phyloP scores from a whole-genome alignment of 2,888 invertebrate species.

The Troides helena region DNA sequence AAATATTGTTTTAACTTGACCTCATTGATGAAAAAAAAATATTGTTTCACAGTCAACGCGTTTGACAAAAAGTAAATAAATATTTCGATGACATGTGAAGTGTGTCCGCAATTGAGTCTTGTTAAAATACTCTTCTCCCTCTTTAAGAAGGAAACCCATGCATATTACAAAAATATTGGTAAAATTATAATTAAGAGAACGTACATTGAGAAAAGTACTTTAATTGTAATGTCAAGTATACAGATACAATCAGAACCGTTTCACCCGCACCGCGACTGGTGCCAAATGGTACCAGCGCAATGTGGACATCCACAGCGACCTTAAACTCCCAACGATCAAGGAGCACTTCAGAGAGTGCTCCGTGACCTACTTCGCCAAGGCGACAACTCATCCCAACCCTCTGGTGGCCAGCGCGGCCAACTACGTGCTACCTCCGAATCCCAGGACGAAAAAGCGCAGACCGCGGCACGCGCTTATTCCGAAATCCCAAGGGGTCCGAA shows the following conservation, averaged over 20 bases:
- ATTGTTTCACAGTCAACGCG: not conserved
- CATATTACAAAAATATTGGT: not conserved
- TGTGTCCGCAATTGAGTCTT: not conserved
- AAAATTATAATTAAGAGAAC: not conserved
- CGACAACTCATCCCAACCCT: too few relatives aligned
- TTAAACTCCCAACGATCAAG: too few relatives aligned
- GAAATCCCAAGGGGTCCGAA: too few relatives aligned
- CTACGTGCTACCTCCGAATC: too few relatives aligned
- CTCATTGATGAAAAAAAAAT: not conserved
- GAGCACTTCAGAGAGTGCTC: too few relatives aligned
- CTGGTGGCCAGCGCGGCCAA: too few relatives aligned
- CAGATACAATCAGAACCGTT: not conserved
- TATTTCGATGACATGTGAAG: slow-evolving; percentile 1
- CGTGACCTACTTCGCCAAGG: too few relatives aligned
- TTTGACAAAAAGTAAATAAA: slow-evolving; percentile 1
- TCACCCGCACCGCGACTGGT: too few relatives aligned
- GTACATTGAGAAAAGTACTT: not conserved
- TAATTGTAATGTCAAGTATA: not conserved
- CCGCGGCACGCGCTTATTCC: too few relatives aligned
- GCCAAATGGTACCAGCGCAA: too few relatives aligned
- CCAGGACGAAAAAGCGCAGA: too few relatives aligned
- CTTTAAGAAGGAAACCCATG: not conserved
- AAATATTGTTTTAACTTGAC: not conserved
- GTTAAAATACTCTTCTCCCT: not conserved
- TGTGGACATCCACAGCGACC: too few relatives aligned